phyloP scores from a whole-genome alignment of 2,113 vertebrate genomes.

The Cygnus atratus region DNA sequence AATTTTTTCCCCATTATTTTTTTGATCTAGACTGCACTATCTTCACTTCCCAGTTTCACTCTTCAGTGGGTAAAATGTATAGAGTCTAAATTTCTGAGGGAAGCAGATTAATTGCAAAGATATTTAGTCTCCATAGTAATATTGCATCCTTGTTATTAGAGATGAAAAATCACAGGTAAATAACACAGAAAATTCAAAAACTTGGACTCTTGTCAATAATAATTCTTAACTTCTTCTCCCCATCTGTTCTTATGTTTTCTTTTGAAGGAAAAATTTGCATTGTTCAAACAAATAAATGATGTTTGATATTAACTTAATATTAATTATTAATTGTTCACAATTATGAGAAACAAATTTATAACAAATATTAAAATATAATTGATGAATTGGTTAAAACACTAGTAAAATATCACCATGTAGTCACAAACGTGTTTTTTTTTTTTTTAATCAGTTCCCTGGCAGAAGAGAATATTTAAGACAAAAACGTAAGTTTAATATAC shows the following conservation, averaged over 20 bases:
- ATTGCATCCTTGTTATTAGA: background rate
- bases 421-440: background rate
- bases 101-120: constrained; percentile 30
- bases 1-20: constrained; percentile 7
- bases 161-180: background rate
- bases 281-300: background rate
- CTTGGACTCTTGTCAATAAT: background rate
- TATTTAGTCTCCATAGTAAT: constrained; percentile 20
- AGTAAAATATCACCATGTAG: background rate
- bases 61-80: background rate
- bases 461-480: background rate
- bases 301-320: background rate
- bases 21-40: background rate
- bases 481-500: background rate
- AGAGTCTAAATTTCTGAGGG: background rate
- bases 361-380: background rate
- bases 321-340: background rate
- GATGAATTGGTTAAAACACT: background rate
- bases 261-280: background rate
- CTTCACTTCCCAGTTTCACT: background rate
- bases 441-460: background rate
- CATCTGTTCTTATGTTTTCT: accelerated
- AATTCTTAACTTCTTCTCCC: background rate
- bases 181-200: constrained; percentile 7
- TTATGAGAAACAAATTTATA: background rate